A percentile compares a stretch with the other conserved stretches of the same genome.
These are phyloP conservation scores for Ptyas mucosa DNA, from an alignment of 2,113 vertebrate species.

Conservation along the genomic window DNA sequence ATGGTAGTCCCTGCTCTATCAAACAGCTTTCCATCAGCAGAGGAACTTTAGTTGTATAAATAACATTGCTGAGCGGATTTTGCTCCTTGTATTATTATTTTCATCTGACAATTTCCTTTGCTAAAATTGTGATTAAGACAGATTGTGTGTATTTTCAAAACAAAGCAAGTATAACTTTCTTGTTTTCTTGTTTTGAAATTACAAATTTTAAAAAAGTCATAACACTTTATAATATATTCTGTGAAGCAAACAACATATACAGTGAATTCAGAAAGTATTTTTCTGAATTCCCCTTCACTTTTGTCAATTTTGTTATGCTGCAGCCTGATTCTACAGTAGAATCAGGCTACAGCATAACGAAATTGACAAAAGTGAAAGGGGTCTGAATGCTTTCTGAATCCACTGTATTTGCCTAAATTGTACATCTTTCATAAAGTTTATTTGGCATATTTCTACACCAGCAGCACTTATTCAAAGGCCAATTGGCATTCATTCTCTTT, in stretches of 20 bases:
- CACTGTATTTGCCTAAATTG: background rate
- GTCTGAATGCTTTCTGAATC: too few relatives aligned
- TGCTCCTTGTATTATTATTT: background rate
- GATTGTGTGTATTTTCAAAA: background rate
- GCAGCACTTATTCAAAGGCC: background rate
- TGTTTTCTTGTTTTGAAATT: background rate
- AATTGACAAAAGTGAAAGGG: too few relatives aligned
- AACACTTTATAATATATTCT: background rate
- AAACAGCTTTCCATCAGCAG: background rate
- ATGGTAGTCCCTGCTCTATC: background rate
- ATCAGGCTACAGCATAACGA: too few relatives aligned
- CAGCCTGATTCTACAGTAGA: too few relatives aligned
- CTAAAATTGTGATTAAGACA: background rate
- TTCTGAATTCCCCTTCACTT: too few relatives aligned
- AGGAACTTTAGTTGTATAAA: background rate
- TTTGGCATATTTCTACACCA: background rate
- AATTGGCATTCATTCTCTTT: background rate
- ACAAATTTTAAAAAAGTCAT: background rate
- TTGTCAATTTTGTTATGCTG: too few relatives aligned
- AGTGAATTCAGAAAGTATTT: too few relatives aligned
- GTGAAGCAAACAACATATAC: background rate
- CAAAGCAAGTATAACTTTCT: background rate
- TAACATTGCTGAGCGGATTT: background rate
- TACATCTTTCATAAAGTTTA: background rate
- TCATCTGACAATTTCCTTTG: background rate